Percentiles rank a stretch among this genome's conserved stretches.
These are phyloP conservation scores for Drosophila asahinai DNA, from an alignment of 1,140 invertebrate species.

Conservation along the genomic window DNA sequence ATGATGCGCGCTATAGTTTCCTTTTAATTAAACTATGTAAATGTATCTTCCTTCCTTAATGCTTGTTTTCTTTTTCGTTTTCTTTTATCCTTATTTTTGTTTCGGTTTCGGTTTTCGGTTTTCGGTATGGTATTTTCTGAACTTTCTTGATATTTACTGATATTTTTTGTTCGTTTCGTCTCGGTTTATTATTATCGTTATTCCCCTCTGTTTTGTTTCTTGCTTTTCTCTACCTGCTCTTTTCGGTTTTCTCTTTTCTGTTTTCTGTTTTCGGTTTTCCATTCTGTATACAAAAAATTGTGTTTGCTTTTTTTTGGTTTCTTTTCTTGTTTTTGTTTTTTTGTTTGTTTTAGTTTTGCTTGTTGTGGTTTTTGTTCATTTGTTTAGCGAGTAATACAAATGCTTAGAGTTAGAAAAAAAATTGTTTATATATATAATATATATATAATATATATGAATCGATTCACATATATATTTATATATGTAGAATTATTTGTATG, in stretches of 20 bases:
- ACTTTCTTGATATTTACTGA: constrained; percentile 78
- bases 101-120: constrained; percentile 46
- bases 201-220: constrained; percentile 7
- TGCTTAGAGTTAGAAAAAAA: constrained; percentile 77
- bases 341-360: constrained; percentile 32
- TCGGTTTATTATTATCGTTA: constrained; percentile 37
- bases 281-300: constrained; percentile 60
- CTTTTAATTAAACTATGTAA: constrained; percentile 68
- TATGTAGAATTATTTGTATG: constrained; percentile 69
- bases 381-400: constrained; percentile 78
- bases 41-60: constrained; percentile 32
- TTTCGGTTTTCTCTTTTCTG: constrained; percentile 30
- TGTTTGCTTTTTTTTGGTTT: constrained; percentile 47
- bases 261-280: constrained; percentile 36
- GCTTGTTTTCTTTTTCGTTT: constrained; percentile 4
- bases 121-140: constrained; percentile 62
- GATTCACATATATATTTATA: constrained; percentile 46
- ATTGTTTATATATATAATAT: constrained; percentile 61
- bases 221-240: constrained; percentile 30
- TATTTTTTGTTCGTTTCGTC: constrained; percentile 67
- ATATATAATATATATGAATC: constrained; percentile 61
- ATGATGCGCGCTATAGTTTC: constrained; percentile 69
- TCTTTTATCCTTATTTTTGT: neutral
- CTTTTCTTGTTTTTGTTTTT: constrained; percentile 32
- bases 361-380: constrained; percentile 25